These are phyloP conservation scores for Indri indri DNA, from an alignment of 2,113 vertebrate species.

Conservation along the genomic window DNA sequence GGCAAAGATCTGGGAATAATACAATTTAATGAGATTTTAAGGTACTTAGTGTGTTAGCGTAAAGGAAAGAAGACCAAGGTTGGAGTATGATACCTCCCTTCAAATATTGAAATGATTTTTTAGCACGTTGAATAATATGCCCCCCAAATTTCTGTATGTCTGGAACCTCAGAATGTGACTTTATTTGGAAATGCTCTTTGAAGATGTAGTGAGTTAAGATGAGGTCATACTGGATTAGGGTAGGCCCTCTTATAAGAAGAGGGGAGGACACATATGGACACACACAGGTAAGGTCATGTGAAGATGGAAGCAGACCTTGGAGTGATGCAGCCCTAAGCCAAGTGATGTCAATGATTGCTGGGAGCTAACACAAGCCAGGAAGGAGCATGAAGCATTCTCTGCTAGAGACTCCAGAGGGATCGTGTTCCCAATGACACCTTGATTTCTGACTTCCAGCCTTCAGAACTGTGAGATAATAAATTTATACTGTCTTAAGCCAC, in stretches of 20 bases:
- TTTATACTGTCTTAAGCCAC: neutral
- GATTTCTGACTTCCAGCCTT: neutral
- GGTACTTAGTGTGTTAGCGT: neutral
- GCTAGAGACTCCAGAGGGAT: neutral
- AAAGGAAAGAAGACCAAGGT: neutral
- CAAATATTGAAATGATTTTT: neutral
- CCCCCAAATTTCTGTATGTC: accelerated
- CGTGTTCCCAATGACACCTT: neutral
- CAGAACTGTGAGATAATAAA: neutral
- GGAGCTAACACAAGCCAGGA: neutral
- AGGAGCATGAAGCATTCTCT: neutral
- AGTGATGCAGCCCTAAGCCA: neutral
- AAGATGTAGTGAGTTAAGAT: neutral
- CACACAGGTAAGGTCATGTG: neutral
- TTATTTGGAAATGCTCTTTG: conserved; percentile 20
- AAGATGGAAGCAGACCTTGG: neutral
- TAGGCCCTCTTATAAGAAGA: neutral
- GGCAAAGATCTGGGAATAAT: neutral
- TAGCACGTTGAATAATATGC: neutral
- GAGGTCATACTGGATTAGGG: neutral
- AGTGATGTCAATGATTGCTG: neutral
- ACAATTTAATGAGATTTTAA: neutral
- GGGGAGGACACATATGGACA: neutral
- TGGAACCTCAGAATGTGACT: neutral
- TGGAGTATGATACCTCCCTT: neutral